A percentile compares a stretch with the other conserved stretches of the same genome.
These are phyloP conservation scores for Copidosoma floridanum DNA, from an alignment of 1,140 invertebrate species.

Conservation along the genomic window DNA sequence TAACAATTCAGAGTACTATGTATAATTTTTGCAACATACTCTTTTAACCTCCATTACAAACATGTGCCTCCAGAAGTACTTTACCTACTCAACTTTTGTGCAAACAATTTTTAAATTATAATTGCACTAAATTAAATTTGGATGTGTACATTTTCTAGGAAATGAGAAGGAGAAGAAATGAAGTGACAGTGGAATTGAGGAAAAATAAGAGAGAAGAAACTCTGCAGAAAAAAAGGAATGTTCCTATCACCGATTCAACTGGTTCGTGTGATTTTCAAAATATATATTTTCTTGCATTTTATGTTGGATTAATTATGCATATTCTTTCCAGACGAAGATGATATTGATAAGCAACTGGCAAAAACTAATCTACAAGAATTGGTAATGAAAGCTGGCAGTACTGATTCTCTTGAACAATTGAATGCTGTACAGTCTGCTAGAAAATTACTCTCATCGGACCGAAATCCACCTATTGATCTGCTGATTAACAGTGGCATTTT, in stretches of 20 bases:
- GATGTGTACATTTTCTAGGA: conserved; percentile 63
- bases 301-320: conserved; percentile 1
- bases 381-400: conserved; percentile 70
- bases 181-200: conserved; percentile 91
- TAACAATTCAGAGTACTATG: no score
- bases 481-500: conserved; percentile 92
- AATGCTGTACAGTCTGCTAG: conserved; percentile 83
- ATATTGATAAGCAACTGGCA: conserved; percentile 67
- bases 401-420: conserved; percentile 72
- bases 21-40: no score
- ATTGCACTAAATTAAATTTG: neutral
- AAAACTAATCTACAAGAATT: conserved; percentile 67
- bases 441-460: conserved; percentile 93
- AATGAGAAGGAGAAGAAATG: conserved; percentile 92
- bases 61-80: no score
- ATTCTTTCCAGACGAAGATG: conserved; percentile 65
- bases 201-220: conserved; percentile 98
- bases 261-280: conserved; percentile 55
- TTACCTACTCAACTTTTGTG: no score
- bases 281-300: no score
- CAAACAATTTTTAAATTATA: neutral
- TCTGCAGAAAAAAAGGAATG: conserved; percentile 91
- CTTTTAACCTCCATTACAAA: no score
- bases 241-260: conserved; percentile 77
- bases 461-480: conserved; percentile 98